Percentiles rank a stretch among this genome's conserved stretches.
Evolutionary conservation across 2,888 invertebrate genomes (phyloP).

Genomic region (Tachina lurida): DNA sequence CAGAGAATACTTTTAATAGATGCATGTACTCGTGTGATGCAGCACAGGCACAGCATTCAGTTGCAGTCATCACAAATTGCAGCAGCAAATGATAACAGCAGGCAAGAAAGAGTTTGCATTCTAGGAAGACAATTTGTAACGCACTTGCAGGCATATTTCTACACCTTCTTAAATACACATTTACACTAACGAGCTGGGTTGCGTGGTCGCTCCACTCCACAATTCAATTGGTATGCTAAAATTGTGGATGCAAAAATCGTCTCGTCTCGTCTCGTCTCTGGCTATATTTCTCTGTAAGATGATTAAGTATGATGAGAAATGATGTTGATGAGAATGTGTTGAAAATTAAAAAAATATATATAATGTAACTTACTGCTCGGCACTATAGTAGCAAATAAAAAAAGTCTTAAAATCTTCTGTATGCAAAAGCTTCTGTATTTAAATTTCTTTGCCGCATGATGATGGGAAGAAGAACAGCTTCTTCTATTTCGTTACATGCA

Average conservation of each 20-base stretch:
- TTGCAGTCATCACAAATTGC: slow-evolving; percentile 38
- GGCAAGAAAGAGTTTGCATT: slow-evolving; percentile 40
- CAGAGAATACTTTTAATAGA: slow-evolving; percentile 25
- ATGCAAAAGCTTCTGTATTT: slow-evolving; percentile 54
- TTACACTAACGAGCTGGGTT: slow-evolving; percentile 59
- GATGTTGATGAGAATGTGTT: slow-evolving; percentile 59
- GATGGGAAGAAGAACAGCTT: neutral
- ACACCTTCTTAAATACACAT: slow-evolving; percentile 67
- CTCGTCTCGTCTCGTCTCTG: slow-evolving; percentile 43
- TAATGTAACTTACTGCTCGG: neutral
- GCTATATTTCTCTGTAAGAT: slow-evolving; percentile 52
- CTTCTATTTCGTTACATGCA: slow-evolving; percentile 1
- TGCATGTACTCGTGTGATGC: slow-evolving; percentile 43
- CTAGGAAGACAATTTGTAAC: slow-evolving; percentile 63
- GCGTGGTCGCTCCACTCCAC: slow-evolving; percentile 42
- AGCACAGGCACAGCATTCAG: slow-evolving; percentile 14
- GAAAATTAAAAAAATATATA: neutral
- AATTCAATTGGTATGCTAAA: slow-evolving; percentile 30
- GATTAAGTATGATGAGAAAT: slow-evolving; percentile 69
- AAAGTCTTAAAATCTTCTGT: slow-evolving; percentile 6
- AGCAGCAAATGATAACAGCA: slow-evolving; percentile 46
- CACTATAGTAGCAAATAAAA: slow-evolving; percentile 27
- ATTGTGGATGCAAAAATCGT: neutral
- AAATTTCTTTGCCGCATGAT: slow-evolving; percentile 21
- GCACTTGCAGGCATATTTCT: slow-evolving; percentile 69